phyloP scores from a whole-genome alignment of 2,888 invertebrate species.

The Synanthedon andrenaeformis region DNA sequence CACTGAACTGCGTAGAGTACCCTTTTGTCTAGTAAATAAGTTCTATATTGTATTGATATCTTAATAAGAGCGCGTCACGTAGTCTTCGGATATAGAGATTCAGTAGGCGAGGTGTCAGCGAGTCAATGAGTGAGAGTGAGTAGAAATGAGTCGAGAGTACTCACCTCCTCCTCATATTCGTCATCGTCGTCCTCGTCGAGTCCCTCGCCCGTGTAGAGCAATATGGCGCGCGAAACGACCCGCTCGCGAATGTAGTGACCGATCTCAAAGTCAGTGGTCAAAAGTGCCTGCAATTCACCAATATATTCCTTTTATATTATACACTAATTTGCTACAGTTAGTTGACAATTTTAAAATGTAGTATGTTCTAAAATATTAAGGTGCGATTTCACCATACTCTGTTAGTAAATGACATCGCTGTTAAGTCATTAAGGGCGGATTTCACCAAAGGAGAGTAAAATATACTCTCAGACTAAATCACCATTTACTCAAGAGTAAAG shows the following conservation, averaged over 20 bases:
- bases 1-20: too few relatives aligned
- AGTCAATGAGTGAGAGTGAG: background rate
- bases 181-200: slow-evolving; percentile 85
- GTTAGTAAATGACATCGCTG: too few relatives aligned
- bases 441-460: too few relatives aligned
- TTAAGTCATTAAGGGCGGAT: too few relatives aligned
- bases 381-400: too few relatives aligned
- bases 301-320: background rate
- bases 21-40: too few relatives aligned
- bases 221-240: slow-evolving; percentile 95
- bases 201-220: slow-evolving; percentile 94
- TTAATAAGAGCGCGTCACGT: too few relatives aligned
- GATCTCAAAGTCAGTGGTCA: slow-evolving; percentile 97
- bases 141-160: slow-evolving; percentile 10
- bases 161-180: slow-evolving; percentile 74
- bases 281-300: slow-evolving; percentile 64
- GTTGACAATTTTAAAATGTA: background rate
- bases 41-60: too few relatives aligned
- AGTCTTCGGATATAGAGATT: too few relatives aligned
- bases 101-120: too few relatives aligned
- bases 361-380: background rate
- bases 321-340: background rate
- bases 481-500: too few relatives aligned
- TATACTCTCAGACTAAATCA: too few relatives aligned
- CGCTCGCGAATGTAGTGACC: slow-evolving; percentile 98